Evolutionary conservation across 2,888 invertebrate genomes (phyloP), one percentile per base, ranked within the genome.

Genomic region (Nyleta sp.): DNA sequence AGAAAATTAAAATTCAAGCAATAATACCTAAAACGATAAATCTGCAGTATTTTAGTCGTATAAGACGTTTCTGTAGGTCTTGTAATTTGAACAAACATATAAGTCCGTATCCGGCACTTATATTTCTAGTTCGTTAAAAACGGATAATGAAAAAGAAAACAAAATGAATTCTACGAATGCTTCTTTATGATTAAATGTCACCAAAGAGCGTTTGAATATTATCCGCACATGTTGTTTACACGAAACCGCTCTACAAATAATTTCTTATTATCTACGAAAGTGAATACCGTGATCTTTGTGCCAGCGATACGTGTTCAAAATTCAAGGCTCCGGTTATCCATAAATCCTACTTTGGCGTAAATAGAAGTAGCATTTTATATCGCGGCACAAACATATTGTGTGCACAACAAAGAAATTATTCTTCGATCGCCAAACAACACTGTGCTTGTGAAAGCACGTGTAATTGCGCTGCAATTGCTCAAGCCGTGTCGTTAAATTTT

Each of bases 261-360:
- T 64, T 64, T 64, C 52, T 38, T 31, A 42, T 52, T 64, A 52
- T 64, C 52, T 52, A 50, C n/a, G 62, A 64, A 50, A 64, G 62
- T 64, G 62, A 64, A 64, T 40, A 46, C 38, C 2, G 35, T 13
- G 48, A 48, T 62, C 60, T 46, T 22, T 15, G 62, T 24, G 20
- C 35, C 33, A 15, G 13, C 33, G 44, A 31, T 48, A 62, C 40
- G 33, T 65, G 65, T 67, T 67, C 67, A 55, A 55, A 67, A 55
- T 67, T 67, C 67, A 67, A 67, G 53, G 53, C 53, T 67, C 20
- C 33, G 15, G 13, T 57, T 68, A 48, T 55, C 46, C 55, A 67
- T 67, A 46, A 67, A 67, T 55, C 38, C 46, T 44, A 38, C 60
- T 70, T 70, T 15, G 24, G 42, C 10, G 22, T 28, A 60, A 59